These are phyloP conservation scores for Meganola albula DNA, from an alignment of 2,888 invertebrate genomes.

Conservation along the genomic window DNA sequence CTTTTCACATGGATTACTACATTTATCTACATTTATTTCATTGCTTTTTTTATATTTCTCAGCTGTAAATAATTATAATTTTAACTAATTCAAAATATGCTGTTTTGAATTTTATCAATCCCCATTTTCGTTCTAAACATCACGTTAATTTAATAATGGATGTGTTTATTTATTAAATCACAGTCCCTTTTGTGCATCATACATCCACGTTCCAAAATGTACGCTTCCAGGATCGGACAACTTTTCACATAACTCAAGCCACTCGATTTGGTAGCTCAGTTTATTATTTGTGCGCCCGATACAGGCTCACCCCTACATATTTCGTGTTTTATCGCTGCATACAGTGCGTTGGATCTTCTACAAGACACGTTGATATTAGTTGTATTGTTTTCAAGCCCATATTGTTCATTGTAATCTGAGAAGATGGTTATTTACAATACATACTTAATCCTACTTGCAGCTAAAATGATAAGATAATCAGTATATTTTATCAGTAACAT, in stretches of 20 bases:
- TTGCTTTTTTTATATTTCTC: not conserved
- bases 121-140: not conserved
- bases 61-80: not conserved
- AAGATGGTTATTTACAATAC: too few species aligned
- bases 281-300: slow-evolving; percentile 64
- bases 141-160: not conserved
- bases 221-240: slow-evolving; percentile 53
- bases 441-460: too few species aligned
- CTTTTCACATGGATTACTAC: too few species aligned
- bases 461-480: too few species aligned
- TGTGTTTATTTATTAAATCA: not conserved
- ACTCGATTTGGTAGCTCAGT: slow-evolving; percentile 70
- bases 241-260: slow-evolving; percentile 73
- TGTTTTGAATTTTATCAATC: not conserved
- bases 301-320: slow-evolving; percentile 39
- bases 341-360: slow-evolving; percentile 39
- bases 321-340: slow-evolving; percentile 47
- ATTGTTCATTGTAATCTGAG: too few species aligned
- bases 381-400: slow-evolving; percentile 10
- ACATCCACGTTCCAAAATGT: slow-evolving; percentile 37
- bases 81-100: not conserved
- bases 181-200: slow-evolving; percentile 33
- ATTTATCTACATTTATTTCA: not conserved
- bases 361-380: slow-evolving; percentile 14
- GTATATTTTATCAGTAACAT: too few species aligned